These are phyloP conservation scores for Cyprinus carpio DNA, from an alignment of 2,113 vertebrate species.

Conservation along the genomic window DNA sequence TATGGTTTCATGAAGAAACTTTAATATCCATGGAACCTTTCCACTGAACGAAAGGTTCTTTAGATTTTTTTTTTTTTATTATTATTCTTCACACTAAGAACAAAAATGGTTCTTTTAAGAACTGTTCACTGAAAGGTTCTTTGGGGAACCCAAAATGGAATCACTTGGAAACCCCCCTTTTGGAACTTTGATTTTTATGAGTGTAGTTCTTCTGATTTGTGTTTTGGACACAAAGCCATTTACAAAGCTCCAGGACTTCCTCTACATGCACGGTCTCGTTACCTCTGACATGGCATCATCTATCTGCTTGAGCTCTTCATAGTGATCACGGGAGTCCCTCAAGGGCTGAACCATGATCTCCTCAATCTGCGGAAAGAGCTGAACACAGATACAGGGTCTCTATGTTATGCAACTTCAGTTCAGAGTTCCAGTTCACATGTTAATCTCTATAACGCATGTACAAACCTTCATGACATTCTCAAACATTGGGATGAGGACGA, in stretches of 20 bases:
- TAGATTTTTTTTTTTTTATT: too few species aligned
- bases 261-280: conserved; percentile 34
- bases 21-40: too few species aligned
- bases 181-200: too few species aligned
- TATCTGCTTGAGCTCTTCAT: conserved; percentile 82
- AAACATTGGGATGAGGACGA: conserved; percentile 84
- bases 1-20: too few species aligned
- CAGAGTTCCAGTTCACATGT: background rate
- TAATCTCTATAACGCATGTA: background rate
- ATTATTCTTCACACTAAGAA: too few species aligned
- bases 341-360: conserved; percentile 84
- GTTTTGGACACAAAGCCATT: background rate
- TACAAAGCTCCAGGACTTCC: background rate
- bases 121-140: too few species aligned
- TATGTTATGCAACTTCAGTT: background rate
- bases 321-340: conserved; percentile 81
- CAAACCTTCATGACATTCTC: conserved; percentile 83
- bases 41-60: too few species aligned
- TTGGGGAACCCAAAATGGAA: too few species aligned
- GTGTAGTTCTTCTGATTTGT: background rate
- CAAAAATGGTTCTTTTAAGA: too few species aligned
- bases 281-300: conserved; percentile 84
- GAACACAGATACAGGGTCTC: conserved; percentile 25
- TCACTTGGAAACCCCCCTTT: too few species aligned
- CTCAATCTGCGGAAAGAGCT: conserved; percentile 85